Conservation (phyloP, 2,797 vertebrate genomes). For the Varecia variegata region DNA sequence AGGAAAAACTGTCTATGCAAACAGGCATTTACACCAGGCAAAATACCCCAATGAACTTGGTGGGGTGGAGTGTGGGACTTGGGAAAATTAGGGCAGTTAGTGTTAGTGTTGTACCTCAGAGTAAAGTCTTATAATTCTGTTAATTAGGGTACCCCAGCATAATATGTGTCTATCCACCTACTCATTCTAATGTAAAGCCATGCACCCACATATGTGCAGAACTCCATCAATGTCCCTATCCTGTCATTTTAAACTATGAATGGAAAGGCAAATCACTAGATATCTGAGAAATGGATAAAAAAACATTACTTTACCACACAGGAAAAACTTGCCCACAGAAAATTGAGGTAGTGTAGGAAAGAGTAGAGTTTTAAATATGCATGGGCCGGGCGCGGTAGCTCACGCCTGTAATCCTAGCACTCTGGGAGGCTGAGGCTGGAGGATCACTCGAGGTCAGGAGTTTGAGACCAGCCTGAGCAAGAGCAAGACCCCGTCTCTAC, state of each 20-base stretch:
- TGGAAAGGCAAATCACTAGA: background rate
- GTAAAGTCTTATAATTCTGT: background rate
- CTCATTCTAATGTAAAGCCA: background rate
- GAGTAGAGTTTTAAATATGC: background rate
- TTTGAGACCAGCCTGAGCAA: too few species aligned
- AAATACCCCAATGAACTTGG: background rate
- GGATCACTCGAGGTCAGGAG: too few species aligned
- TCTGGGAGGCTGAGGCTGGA: too few species aligned
- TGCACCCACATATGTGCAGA: fast-evolving
- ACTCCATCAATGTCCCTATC: background rate
- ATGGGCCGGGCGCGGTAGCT: too few species aligned
- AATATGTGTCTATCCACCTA: background rate
- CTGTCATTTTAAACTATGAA: background rate
- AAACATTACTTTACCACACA: background rate
- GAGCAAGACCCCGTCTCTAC: too few species aligned
- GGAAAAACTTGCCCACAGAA: background rate
- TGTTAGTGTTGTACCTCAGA: background rate
- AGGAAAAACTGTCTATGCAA: background rate
- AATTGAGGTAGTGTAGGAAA: background rate
- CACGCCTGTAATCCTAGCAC: too few species aligned
- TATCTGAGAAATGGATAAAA: background rate
- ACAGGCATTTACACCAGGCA: background rate
- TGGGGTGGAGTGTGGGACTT: background rate
- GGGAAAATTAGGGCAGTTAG: background rate
- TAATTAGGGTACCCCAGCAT: background rate